Base-by-base conservation (phyloP, 1,140 invertebrate genomes). In the Stenopsyche tienmushanensis region DNA sequence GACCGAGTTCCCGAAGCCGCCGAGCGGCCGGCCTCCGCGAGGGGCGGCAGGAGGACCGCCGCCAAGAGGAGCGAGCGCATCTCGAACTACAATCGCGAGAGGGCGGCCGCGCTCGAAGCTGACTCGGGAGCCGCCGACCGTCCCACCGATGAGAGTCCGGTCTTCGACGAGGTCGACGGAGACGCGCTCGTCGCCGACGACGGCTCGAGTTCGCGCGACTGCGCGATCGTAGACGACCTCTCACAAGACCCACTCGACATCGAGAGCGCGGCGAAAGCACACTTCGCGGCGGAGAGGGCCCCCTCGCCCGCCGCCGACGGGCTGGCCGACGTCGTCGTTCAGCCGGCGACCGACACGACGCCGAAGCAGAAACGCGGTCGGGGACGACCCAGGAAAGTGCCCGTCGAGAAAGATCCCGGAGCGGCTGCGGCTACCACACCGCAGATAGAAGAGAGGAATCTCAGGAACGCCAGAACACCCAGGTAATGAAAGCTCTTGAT, bases 161-260 rank as follows among this genome's bases (percentile, higher is more conserved):
- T 70, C 7, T 70, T 70, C 34, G 54, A 67, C 44, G 71, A 73
- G n/a, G 75, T 74, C 24, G 73, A 80, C 60, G 75, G 79, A 73
- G 74, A 80, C 24, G 78, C 62, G 26, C 45, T 80, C 55, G 77
- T 62, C 25, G 47, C 79, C 57, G 76, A 78, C 66, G 80, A 82
- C 45, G 78, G 76, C 29, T 76, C 75, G 23, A 78, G 77, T 58
- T 79, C 75, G 59, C 75, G 73, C n/a, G 78, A 79, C 58, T 77
- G 75, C 60, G 73, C 71, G 64, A 71, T 76, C 21, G 67, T 66
- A 8, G 77, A 80, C 62, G 79, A 80, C 62, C 53, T 75, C 17
- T 77, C 77, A 1, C 77, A 78, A 59, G 80, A 82, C 73, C 80
- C 80, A 23, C 67, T 82, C 23, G 78, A 80, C 70, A 75, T 80